Conservation (phyloP, 2,797 vertebrate species). For the Botia kubotai region DNA sequence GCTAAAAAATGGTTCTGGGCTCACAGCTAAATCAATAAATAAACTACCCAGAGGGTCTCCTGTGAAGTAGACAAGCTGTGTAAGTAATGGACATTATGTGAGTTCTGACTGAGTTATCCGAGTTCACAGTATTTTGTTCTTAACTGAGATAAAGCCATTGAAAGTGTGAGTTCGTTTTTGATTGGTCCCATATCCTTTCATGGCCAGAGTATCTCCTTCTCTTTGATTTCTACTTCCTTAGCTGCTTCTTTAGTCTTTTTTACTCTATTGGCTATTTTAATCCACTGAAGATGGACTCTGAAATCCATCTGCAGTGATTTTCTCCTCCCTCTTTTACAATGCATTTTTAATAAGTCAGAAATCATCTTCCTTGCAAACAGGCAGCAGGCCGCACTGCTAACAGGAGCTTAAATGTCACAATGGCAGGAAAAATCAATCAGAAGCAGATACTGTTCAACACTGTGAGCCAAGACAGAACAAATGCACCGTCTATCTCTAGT, state of each 20-base stretch:
- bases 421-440: slow-evolving; percentile 69
- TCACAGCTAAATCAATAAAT: slow-evolving; percentile 80
- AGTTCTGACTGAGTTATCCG: slow-evolving; percentile 65
- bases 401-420: slow-evolving; percentile 73
- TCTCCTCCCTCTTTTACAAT: slow-evolving; percentile 2
- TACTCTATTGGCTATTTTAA: neutral
- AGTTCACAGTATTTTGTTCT: slow-evolving; percentile 58
- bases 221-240: neutral
- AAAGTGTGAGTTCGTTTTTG: slow-evolving; percentile 18
- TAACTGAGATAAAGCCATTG: slow-evolving; percentile 43
- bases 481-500: slow-evolving; percentile 17
- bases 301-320: slow-evolving; percentile 17
- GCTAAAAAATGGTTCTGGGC: slow-evolving; percentile 72
- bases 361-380: slow-evolving; percentile 63
- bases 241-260: slow-evolving; percentile 12
- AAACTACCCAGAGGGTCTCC: slow-evolving; percentile 76
- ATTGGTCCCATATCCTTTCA: neutral
- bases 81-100: slow-evolving; percentile 75
- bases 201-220: neutral
- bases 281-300: neutral
- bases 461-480: slow-evolving; percentile 22
- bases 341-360: slow-evolving; percentile 62
- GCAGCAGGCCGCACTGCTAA: slow-evolving; percentile 62
- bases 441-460: slow-evolving; percentile 51
- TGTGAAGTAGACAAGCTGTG: slow-evolving; percentile 71